Base-by-base conservation (phyloP, 2,113 vertebrate genomes). In the Ciconia maguari region DNA sequence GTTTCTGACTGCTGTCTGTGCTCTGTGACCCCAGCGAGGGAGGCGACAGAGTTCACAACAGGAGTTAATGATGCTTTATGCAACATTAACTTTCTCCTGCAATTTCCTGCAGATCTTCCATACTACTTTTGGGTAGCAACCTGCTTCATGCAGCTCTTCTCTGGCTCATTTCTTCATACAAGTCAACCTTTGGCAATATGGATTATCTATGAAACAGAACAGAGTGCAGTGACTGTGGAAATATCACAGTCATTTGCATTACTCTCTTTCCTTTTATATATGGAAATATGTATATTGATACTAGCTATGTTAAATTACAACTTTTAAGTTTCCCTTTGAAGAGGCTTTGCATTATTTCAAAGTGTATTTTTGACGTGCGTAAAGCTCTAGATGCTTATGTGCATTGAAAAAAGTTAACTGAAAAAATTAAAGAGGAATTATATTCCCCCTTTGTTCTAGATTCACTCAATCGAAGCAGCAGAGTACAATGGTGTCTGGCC, bases 401-500 rank as follows among this genome's bases (percentile, higher is more conserved):
- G 36, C 17, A 21, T 49, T 44, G 20, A 24, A 83, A 79, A 57
- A 55, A 19, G 3, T 20, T 48, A 76, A 24, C 5, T 20, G 51
- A 30, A 81, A 52, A 57, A 38, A 16, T 3, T 26, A 21, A 66
- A 72, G 34, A 78, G 46, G 6, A 62, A 32, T 84, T 68, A 3
- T 65, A 12, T 79, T 71, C 8, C 8, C 25, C 0, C 20, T 85
- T 41, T 83, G 20, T 58, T 64, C 14, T 30, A 98, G 98, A 62
- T 96, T 44, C 93, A 95, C 55, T 95, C 96, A 1, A 7, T 96
- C 0, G 97, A 97, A 81, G 95, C 93, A 6, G 91, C 86, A 13
- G 97, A 98, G 30, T 98, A 95, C 96, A 98, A 97, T 5, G 97
- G 97, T 3, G 55, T 94, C 42, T 97, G 96, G 96, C 97, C 98